Evolutionary conservation across 2,888 invertebrate species (phyloP).

Genomic region (Drosophila borborema): DNA sequence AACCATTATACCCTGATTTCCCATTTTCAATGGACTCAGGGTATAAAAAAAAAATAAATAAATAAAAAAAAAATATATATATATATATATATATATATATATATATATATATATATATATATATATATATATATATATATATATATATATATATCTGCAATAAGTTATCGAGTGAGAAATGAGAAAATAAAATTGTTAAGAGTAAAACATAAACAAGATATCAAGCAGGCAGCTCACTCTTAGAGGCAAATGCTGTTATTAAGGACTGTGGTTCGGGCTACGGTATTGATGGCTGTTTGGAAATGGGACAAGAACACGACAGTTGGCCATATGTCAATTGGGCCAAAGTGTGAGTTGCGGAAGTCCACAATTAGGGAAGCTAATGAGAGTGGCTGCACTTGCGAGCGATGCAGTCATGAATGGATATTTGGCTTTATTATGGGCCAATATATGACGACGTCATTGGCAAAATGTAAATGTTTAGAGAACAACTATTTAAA

Average conservation of each 20-base stretch:
- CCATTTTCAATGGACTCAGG: too few species aligned
- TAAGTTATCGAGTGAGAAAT: background rate
- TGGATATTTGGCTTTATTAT: slow-evolving; percentile 54
- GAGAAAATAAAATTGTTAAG: background rate
- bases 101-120: background rate
- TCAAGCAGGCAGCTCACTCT: background rate
- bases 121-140: background rate
- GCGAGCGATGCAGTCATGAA: slow-evolving; percentile 51
- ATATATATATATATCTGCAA: background rate
- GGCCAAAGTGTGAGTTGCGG: background rate
- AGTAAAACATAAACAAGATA: slow-evolving; percentile 7
- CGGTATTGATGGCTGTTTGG: slow-evolving; percentile 6
- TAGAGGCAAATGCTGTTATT: background rate
- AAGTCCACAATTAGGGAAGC: slow-evolving; percentile 46
- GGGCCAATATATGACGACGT: slow-evolving; percentile 63
- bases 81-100: background rate
- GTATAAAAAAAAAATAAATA: too few species aligned
- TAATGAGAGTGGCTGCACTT: slow-evolving; percentile 10
- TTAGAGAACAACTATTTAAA: slow-evolving; percentile 71
- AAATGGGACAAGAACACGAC: slow-evolving; percentile 62
- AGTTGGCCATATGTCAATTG: slow-evolving; percentile 55
- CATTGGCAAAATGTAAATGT: slow-evolving; percentile 76
- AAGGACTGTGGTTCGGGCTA: background rate
- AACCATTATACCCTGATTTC: too few species aligned
- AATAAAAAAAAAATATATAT: too few species aligned